Evolutionary conservation across 2,113 vertebrate genomes (phyloP), one percentile per base, ranked within the genome.

Genomic region (Toxotes chatareus): DNA sequence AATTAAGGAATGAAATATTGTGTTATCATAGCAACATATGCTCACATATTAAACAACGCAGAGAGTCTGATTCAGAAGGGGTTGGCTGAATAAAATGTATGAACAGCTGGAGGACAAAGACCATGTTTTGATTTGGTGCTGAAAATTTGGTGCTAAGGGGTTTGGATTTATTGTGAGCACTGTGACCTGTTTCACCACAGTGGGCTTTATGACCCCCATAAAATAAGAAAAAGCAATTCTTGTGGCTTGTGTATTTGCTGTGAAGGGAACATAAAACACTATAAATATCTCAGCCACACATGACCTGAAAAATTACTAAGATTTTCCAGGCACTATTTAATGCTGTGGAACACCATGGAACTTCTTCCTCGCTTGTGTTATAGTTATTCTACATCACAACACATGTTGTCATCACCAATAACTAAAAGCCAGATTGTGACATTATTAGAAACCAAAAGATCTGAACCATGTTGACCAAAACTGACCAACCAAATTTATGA

Each of bases 121-220:
- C 8, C 19, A 51, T 23, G 38, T 34, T 63, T 64, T 36, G 9
- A 61, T 62, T 40, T 21, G 38, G 31, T 40, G 34, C 23, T 38
- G 51, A 21, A 79, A 5, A 60, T 40, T 49, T 64, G 38, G 17
- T 40, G 19, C 17, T 51, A 32, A 64, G 4, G 16, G 56, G 10
- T 66, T 80, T 27, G 17, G 5, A 64, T 79, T 77, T 60, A 65
- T 27, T 56, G 7, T 17, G 21, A 46, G 32, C 36, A 40, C 46
- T 60, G 10, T 65, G 62, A 79, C 70, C 76, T 2, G 8, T 66
- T 84, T 71, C 14, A 71, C 12, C 62, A 5, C 63, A 61, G 44
- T 73, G 34, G 21, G 49, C 31, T 77, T 80, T 77, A 85, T 40
- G 19, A 73, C 12, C 8, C 17, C 44, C 23, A 79, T 64, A 82